These are phyloP conservation scores for Leptinotarsa juncta DNA, from an alignment of 2,888 invertebrate species.

Conservation along the genomic window DNA sequence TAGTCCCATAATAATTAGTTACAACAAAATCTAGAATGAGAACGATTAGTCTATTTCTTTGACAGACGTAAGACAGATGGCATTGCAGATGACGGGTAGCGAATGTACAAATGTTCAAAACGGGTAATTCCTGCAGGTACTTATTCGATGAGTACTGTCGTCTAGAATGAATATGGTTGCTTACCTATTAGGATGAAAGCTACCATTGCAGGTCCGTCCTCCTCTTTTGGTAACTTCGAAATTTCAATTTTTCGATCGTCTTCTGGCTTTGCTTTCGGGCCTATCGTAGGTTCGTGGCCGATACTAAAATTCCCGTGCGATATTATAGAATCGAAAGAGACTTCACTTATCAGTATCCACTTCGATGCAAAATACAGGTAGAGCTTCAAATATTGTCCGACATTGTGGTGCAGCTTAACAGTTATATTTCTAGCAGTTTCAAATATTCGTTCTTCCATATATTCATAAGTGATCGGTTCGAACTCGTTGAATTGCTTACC, in stretches of 20 bases:
- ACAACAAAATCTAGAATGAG: too few relatives aligned
- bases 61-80: too few relatives aligned
- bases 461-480: slow-evolving; percentile 79
- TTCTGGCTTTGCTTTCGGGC: slow-evolving; percentile 65
- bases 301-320: slow-evolving; percentile 81
- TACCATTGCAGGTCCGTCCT: slow-evolving; percentile 79
- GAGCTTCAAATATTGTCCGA: slow-evolving; percentile 84
- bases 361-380: slow-evolving; percentile 82
- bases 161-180: background rate
- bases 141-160: too few relatives aligned
- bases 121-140: too few relatives aligned
- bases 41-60: too few relatives aligned
- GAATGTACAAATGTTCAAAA: too few relatives aligned
- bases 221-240: slow-evolving; percentile 72
- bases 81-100: too few relatives aligned
- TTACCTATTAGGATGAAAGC: slow-evolving; percentile 81
- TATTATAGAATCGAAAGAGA: slow-evolving; percentile 85
- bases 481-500: slow-evolving; percentile 79
- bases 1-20: too few relatives aligned
- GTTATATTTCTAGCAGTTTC: slow-evolving; percentile 85
- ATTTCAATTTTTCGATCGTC: slow-evolving; percentile 68
- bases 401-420: slow-evolving; percentile 83
- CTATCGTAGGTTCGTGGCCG: slow-evolving; percentile 71
- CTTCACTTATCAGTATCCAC: slow-evolving; percentile 92
- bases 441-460: slow-evolving; percentile 81